These are phyloP conservation scores for Plestiodon gilberti DNA, from an alignment of 2,113 vertebrate species.

Conservation along the genomic window DNA sequence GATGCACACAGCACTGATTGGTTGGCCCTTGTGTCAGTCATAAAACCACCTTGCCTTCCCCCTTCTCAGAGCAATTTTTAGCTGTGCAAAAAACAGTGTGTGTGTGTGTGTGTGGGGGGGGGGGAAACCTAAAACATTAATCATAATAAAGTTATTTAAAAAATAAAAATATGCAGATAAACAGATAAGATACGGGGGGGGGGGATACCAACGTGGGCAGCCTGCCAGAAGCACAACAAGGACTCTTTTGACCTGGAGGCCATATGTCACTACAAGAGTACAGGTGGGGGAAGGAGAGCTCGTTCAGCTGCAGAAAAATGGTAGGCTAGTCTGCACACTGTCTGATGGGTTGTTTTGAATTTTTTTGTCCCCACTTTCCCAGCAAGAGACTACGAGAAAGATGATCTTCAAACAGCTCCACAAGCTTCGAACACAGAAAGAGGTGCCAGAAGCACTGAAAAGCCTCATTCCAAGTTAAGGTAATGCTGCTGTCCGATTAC, in stretches of 20 bases:
- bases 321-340: too few species aligned
- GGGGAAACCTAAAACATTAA: too few species aligned
- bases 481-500: not conserved
- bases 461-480: slow-evolving; percentile 2
- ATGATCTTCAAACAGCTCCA: slow-evolving; percentile 7
- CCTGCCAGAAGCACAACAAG: not conserved
- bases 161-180: too few species aligned
- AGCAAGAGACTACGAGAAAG: not conserved
- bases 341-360: not conserved
- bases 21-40: too few species aligned
- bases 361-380: not conserved
- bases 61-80: too few species aligned
- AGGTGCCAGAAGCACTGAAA: slow-evolving; percentile 21
- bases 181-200: not conserved
- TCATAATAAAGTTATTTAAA: too few species aligned
- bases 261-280: not conserved
- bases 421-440: not conserved
- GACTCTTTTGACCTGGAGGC: not conserved
- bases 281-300: not conserved
- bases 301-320: not conserved
- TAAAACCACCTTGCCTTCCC: too few species aligned
- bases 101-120: too few species aligned
- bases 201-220: not conserved
- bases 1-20: too few species aligned
- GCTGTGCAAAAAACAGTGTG: too few species aligned